Percentiles rank a stretch among this genome's conserved stretches.
These are phyloP conservation scores for Manis pentadactyla DNA, from an alignment of 2,797 vertebrate species.

Conservation along the genomic window DNA sequence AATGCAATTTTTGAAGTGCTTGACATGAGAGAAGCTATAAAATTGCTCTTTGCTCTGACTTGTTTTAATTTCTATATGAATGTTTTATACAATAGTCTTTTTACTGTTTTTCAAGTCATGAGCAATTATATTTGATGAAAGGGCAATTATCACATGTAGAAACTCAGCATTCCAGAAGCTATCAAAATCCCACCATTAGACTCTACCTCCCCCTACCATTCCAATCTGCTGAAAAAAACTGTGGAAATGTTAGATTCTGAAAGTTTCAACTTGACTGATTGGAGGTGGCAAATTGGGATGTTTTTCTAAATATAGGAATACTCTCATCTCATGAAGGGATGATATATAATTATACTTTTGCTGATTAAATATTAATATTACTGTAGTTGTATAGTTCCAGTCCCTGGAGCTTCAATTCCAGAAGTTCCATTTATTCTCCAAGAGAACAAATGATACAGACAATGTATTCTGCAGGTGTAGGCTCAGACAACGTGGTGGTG, in stretches of 20 bases:
- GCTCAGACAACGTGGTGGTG: not conserved
- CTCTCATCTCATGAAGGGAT: slow-evolving; percentile 39
- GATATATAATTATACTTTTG: slow-evolving; percentile 39
- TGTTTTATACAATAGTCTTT: slow-evolving; percentile 80
- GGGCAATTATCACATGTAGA: slow-evolving; percentile 75
- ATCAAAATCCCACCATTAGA: slow-evolving; percentile 64
- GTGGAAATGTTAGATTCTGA: slow-evolving; percentile 19
- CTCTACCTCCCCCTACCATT: not conserved
- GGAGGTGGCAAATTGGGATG: slow-evolving; percentile 21
- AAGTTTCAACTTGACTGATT: slow-evolving; percentile 50
- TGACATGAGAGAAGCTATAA: slow-evolving; percentile 76
- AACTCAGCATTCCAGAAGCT: slow-evolving; percentile 63
- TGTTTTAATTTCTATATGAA: slow-evolving; percentile 80
- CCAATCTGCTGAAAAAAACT: slow-evolving; percentile 14
- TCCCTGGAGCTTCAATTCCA: slow-evolving; percentile 41
- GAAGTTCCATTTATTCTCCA: slow-evolving; percentile 53
- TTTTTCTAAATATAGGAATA: slow-evolving; percentile 62
- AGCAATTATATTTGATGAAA: slow-evolving; percentile 77
- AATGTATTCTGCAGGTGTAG: slow-evolving; percentile 66
- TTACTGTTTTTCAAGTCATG: slow-evolving; percentile 73
- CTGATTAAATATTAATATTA: slow-evolving; percentile 78
- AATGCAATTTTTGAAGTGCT: slow-evolving; percentile 82
- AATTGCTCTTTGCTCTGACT: slow-evolving; percentile 76
- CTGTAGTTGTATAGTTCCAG: slow-evolving; percentile 26
- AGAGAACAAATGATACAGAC: slow-evolving; percentile 27